Base-by-base conservation (phyloP, 2,888 invertebrate genomes). In the Drosophila falleni region DNA sequence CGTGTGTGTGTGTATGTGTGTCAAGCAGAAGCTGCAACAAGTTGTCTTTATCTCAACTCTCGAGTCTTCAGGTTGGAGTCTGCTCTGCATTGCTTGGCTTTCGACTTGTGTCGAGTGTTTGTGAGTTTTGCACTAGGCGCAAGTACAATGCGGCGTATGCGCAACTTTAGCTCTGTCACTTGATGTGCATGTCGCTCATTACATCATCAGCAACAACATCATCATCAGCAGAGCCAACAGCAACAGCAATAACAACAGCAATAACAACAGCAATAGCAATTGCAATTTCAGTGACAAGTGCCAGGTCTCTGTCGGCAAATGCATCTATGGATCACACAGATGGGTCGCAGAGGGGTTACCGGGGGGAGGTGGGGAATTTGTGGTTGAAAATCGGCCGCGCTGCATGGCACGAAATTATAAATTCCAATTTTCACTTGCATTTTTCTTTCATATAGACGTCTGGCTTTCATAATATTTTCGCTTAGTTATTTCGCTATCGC, bases 401-500 rank as follows among this genome's bases (percentile, higher is more conserved):
- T 70, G 73, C 73, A 69, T 76, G 62, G 72, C 79, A 82, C 86
- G 71, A 86, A 86, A 86, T 86, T 86, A 86, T 86, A 89, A 86
- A 86, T 86, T 86, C 83, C 89, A 83, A 86, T 86, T 87, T 87
- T 87, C 88, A 89, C 89, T 89, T 89, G 89, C 83, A 75, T 68
- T 73, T 58, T 58, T 58, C 47, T 58, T 58, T 58, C 47, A 15
- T 41, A 65, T 41, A 65, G n/a, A 16, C 59, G 63, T n/a, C 44
- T 39, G 46, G 74, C 89, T 89, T 86, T 86, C 84, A 85, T 85
- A 85, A 85, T 89, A 89, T 87, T 87, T 81, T 80, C 77, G 77
- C 69, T 65, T 76, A 83, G 60, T 64, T 76, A 69, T 79, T 74
- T 83, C 70, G 80, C 82, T 85, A 85, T 85, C 53, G 75, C 63